Percentiles rank a stretch among this genome's conserved stretches.
These are phyloP conservation scores for Lepidocyrtinus sp. DNA, from an alignment of 2,888 invertebrate genomes.

Conservation along the genomic window DNA sequence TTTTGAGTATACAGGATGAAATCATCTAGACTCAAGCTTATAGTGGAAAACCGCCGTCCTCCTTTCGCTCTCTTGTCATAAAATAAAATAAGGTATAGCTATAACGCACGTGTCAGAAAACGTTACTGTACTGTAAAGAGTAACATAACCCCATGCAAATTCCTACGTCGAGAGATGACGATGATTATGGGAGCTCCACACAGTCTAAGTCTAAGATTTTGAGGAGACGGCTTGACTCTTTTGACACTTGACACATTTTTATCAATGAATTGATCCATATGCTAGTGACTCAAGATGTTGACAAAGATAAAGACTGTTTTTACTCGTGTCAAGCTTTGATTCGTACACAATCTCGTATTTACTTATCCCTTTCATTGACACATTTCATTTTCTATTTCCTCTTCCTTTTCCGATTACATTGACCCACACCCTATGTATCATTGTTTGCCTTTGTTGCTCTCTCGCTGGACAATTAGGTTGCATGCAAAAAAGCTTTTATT, in stretches of 20 bases:
- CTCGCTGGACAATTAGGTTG: too few species aligned
- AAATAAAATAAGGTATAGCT: neutral
- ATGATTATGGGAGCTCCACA: neutral
- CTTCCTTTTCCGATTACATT: constrained; percentile 26
- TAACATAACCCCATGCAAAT: neutral
- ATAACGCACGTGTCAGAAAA: neutral
- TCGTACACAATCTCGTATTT: neutral
- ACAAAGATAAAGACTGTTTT: neutral
- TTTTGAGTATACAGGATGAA: too few species aligned
- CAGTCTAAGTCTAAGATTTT: neutral
- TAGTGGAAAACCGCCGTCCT: neutral
- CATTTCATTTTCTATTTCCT: constrained; percentile 4
- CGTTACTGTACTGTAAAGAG: too few species aligned
- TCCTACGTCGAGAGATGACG: neutral
- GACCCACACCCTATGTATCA: neutral
- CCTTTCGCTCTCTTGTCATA: neutral
- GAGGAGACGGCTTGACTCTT: neutral
- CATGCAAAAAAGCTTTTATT: too few species aligned
- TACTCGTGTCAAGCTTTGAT: neutral
- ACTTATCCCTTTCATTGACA: constrained; percentile 15
- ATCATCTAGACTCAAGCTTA: neutral
- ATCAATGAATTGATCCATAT: neutral
- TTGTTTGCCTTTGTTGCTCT: neutral
- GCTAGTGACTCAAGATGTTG: neutral
- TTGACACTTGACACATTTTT: neutral